Percentiles rank a stretch among this genome's conserved stretches.
These are phyloP conservation scores for Florisuga fusca DNA, from an alignment of 2,797 vertebrate species.

Conservation along the genomic window DNA sequence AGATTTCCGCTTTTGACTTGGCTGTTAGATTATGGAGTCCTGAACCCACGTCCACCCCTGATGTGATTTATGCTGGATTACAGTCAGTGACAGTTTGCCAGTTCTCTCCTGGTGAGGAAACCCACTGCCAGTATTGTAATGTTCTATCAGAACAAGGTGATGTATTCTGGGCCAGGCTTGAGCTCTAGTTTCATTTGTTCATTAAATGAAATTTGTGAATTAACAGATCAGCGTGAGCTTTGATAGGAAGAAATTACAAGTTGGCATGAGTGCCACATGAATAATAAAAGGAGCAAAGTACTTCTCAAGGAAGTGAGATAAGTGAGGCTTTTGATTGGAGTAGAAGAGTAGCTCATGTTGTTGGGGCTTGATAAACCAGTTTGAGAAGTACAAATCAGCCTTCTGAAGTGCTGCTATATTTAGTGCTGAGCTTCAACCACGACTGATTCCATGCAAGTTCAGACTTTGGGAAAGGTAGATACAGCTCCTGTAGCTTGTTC, in stretches of 20 bases:
- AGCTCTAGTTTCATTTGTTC: background rate
- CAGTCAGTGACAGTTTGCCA: background rate
- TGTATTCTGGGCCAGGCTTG: background rate
- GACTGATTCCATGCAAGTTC: background rate
- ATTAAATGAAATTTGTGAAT: constrained; percentile 31
- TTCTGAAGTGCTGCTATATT: constrained; percentile 29
- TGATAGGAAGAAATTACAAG: background rate
- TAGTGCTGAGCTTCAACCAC: background rate
- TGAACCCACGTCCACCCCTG: background rate
- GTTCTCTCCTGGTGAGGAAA: background rate
- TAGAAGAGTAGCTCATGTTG: background rate
- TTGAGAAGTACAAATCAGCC: constrained; percentile 21
- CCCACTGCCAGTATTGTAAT: background rate
- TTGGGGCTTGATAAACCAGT: constrained; percentile 46
- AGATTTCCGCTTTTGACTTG: background rate
- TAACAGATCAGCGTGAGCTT: background rate
- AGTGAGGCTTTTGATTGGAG: constrained; percentile 42
- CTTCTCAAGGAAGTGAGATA: constrained; percentile 53
- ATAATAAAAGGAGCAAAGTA: constrained; percentile 14
- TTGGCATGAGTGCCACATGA: background rate
- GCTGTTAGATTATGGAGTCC: background rate
- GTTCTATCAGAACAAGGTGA: background rate
- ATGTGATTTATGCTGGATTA: background rate
- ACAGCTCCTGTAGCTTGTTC: background rate
- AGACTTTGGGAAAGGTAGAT: background rate